Conservation (phyloP, 2,888 invertebrate species). For the Drosophila kanekoi region DNA sequence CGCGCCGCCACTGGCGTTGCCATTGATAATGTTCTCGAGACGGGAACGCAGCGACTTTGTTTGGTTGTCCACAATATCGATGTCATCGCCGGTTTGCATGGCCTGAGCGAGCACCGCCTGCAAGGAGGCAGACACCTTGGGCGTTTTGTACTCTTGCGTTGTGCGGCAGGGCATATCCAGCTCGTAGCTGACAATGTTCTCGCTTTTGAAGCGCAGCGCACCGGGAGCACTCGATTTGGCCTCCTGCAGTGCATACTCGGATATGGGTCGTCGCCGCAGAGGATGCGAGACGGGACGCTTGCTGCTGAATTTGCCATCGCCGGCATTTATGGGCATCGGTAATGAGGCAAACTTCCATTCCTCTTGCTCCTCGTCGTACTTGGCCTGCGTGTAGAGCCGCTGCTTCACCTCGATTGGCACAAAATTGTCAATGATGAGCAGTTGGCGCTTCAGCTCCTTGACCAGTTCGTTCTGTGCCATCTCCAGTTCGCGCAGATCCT, state of each 20-base stretch:
- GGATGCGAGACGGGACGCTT: conserved; percentile 88
- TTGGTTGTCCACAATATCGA: conserved; percentile 84
- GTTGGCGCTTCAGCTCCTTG: conserved; percentile 95
- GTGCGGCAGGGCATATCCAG: conserved; percentile 85
- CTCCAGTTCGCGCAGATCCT: conserved; percentile 96
- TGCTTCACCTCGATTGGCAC: conserved; percentile 93
- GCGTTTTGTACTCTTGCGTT: conserved; percentile 85
- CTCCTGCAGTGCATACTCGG: conserved; percentile 86
- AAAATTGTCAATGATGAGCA: conserved; percentile 95
- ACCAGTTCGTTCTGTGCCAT: conserved; percentile 96
- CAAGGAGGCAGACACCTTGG: conserved; percentile 85
- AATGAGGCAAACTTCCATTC: conserved; percentile 87
- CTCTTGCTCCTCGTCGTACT: conserved; percentile 93
- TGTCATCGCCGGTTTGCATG: conserved; percentile 85
- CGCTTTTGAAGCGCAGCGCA: conserved; percentile 83
- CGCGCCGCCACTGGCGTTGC: conserved; percentile 74
- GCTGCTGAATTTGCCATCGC: conserved; percentile 82
- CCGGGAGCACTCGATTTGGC: conserved; percentile 81
- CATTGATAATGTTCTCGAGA: conserved; percentile 84
- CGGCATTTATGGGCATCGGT: conserved; percentile 82
- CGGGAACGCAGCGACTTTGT: conserved; percentile 84
- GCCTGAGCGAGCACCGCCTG: conserved; percentile 85
- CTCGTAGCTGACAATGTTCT: conserved; percentile 85
- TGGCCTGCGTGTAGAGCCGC: conserved; percentile 90
- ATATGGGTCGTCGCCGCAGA: conserved; percentile 88